Evolutionary conservation across 1,140 invertebrate genomes (phyloP).

Genomic region (Dinoponera quadriceps): DNA sequence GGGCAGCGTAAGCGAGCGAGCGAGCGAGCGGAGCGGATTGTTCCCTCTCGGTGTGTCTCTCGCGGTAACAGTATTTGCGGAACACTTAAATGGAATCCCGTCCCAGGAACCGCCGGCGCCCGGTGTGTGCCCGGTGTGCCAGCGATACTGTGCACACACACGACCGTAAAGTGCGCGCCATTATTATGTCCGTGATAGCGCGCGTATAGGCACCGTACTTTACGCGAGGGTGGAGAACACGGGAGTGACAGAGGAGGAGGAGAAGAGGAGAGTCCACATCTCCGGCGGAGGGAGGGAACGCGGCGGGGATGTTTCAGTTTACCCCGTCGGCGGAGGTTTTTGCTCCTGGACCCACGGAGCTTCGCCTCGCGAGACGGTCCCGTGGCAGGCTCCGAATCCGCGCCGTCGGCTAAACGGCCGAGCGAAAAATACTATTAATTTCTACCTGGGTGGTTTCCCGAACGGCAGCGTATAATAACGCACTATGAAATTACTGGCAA

Average conservation of each 20-base stretch:
- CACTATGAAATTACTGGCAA: too few species aligned
- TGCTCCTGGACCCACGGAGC: background rate
- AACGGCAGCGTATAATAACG: too few species aligned
- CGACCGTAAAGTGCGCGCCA: conserved; percentile 66
- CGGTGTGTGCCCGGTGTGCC: conserved; percentile 17
- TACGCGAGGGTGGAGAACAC: conserved; percentile 24
- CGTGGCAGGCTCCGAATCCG: too few species aligned
- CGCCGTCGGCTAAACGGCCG: too few species aligned
- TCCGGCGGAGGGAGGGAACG: conserved; percentile 15
- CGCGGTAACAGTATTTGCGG: conserved; percentile 75
- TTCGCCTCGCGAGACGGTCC: too few species aligned
- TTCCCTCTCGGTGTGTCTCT: conserved; percentile 64
- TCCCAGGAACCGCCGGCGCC: conserved; percentile 39
- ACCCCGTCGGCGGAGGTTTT: background rate
- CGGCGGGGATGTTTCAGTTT: conserved; percentile 14
- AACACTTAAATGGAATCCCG: conserved; percentile 74
- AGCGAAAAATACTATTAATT: too few species aligned
- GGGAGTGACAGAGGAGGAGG: conserved; percentile 7
- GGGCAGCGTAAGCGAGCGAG: background rate
- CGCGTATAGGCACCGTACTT: conserved; percentile 58
- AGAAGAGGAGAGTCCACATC: background rate
- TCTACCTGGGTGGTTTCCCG: too few species aligned
- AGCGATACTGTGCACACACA: conserved; percentile 61
- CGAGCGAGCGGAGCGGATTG: conserved; percentile 59
- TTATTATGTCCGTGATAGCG: conserved; percentile 67